Evolutionary conservation across 2,888 invertebrate species (phyloP), one percentile per base, ranked within the genome.

Genomic region (Diadegma fenestrale): DNA sequence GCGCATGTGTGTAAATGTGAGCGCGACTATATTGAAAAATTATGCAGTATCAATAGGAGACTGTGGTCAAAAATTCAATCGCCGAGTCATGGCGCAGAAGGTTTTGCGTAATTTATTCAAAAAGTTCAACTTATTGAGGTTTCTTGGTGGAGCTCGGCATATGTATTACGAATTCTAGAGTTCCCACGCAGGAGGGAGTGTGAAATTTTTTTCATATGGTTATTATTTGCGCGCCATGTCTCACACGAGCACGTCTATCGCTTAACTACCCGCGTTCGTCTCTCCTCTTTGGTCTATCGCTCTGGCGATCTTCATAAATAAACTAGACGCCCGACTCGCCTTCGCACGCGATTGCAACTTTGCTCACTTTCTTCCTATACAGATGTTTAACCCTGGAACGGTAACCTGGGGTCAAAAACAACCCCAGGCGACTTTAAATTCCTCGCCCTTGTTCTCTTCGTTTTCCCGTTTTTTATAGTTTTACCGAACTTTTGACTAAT

Each of bases 241-340:
- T 33, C 5, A 33, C 33, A 33, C 33, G 33, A 33, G 33, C 33
- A 33, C 33, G 6, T 72, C 69, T 43, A 43, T 22, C 77, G 54
- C 64, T 72, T 54, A 33, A 41, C 68, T 45, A 26, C 43, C 61
- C 43, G 80, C 43, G 80, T 84, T 51, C 73, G 77, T 84, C 63
- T 87, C 51, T 87, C 10, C 10, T 86, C 84, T 71, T 45, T 12
- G 0, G 30, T 30, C 63, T 33, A 1, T 19, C 33, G n/a, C 41
- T 33, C n/a, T 33, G 1, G 54, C 72, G 8, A 30, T 26, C 10
- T 43, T 14, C 30, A 45, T 51, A 12, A 58, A 26, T 58, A 58
- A 58, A 58, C 37, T 37, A 8, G 37, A 7, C 10, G 37, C 10
- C 37, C 37, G 6, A 37, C 37, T 37, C 37, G 37, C 6, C 6